Evolutionary conservation across 2,888 invertebrate species (phyloP).

Genomic region (Scaptomyza parva): DNA sequence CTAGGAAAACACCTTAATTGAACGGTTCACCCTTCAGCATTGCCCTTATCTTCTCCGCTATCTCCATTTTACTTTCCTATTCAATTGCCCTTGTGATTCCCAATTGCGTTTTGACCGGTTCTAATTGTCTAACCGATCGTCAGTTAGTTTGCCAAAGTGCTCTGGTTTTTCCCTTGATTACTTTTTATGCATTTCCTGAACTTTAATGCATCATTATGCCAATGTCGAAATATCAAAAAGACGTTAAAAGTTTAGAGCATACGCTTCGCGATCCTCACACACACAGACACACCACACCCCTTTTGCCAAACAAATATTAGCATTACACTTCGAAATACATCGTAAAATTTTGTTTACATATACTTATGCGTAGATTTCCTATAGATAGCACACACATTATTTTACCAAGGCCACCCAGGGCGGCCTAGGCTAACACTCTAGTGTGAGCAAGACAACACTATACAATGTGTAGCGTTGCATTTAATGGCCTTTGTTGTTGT

Average conservation of each 20-base stretch:
- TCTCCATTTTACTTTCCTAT: background rate
- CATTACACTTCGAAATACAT: conserved; percentile 65
- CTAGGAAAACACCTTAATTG: background rate
- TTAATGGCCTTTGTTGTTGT: conserved; percentile 33
- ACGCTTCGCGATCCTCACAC: background rate
- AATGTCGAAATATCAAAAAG: conserved; percentile 5
- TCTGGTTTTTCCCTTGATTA: background rate
- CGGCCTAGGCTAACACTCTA: conserved; percentile 1
- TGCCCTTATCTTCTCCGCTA: background rate
- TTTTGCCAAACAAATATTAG: conserved; percentile 52
- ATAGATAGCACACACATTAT: conserved; percentile 35
- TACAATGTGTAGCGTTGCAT: conserved; percentile 4
- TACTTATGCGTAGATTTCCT: conserved; percentile 61
- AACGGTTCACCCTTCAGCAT: background rate
- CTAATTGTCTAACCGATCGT: background rate
- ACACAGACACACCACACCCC: background rate
- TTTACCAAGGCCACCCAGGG: conserved; percentile 38
- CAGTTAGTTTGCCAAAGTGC: background rate
- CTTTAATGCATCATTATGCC: conserved; percentile 14
- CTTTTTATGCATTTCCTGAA: conserved; percentile 1
- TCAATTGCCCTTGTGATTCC: conserved; percentile 2
- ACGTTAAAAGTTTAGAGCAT: background rate
- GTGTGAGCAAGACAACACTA: conserved; percentile 32
- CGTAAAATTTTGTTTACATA: conserved; percentile 69
- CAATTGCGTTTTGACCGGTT: background rate